Evolutionary conservation across 92 coral and sea anemone genomes (phyloP), one percentile per base, ranked within the genome.

Genomic region (Porites cylindrica): DNA sequence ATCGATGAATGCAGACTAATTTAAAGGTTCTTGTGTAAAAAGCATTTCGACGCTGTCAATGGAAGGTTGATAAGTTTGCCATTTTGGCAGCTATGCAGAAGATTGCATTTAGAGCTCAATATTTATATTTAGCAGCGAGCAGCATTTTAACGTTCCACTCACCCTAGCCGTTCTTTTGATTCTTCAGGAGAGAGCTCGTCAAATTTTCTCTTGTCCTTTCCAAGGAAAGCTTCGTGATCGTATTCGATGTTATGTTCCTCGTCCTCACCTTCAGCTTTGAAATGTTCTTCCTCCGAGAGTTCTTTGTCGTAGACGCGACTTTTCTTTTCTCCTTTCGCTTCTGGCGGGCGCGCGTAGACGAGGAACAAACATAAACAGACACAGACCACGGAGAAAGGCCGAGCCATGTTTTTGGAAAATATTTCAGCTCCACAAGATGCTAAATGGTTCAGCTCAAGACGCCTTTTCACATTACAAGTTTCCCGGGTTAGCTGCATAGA

Each of bases 191-290:
- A 87, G 65, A 97, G 83, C 82, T 93, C 92, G 77, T 97, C 99
- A 85, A 93, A 97, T 21, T 95, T 93, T 67, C 87, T 91, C 88
- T 95, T 97, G 19, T 97, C 99, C 68, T 95, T 88, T 10, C 99
- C 99, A 20, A 97, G 89, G 69, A 97, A 97, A 20, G 99, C 99
- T 71, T 97, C 99, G 19, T 97, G 99, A 74, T 97, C 99, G 78
- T 95, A 97, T 43, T 95, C 98, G 10, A 89, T 16, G 91, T 97
- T 97, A 81, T 97, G 98, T n/a, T 92, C 96, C 10, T 91, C 90
- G 8, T 78, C 97, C 60, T 50, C 61, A 14, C 47, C 76, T 8
- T 50, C 61, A 14, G n/a, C 76, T 8, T 92, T 88, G 67, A 90
- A 97, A 81, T 97, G 99, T 58, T 95, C 92, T 77, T 97, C 97